Base-by-base conservation (phyloP, 1,140 invertebrate species). In the Uloborus diversus region DNA sequence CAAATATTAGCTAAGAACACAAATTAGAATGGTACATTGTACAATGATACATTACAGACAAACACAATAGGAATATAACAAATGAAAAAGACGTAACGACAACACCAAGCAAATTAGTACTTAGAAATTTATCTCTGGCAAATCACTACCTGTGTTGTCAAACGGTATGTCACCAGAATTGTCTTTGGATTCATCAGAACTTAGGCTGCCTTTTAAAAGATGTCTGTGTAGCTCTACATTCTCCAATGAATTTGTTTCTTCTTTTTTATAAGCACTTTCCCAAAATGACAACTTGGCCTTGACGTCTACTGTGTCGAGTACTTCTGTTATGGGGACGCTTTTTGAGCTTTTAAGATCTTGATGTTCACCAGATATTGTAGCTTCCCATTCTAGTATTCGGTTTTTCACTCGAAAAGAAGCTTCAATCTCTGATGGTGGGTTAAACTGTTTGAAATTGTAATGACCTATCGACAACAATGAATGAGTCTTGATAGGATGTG, bases 381-480 rank as follows among this genome's bases (percentile, higher is more conserved):
- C 59, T 79, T 79, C 64, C 53, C 62, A 69, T 3, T 65, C 14
- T 27, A 7, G 33, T 32, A 79, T 69, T 33, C 32, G 49, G 30
- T 35, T 47, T 35, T 69, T 79, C 13, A 79, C 51, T 23, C 17
- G 20, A 11, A 33, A 61, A 4, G 23, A 17, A 35, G 17, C 37
- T 30, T 69, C n/a, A 42, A 17, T 61, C 35, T 23, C 42, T 2
- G 27, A 0, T 11, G 42, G 4, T 25, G 64, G 76, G 57, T 65
- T 66, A 57, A 78, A 78, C 14, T 78, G 73, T 32, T 66, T 78
- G 25, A 37, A 78, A 28, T 53, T 53, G 3, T 56, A 66, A 9
- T 78, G 61, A 1, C 62, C 37, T 5, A 75, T 3, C 17, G 59
- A 7, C 23, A 53, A 5, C 23, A 62, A 62, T 11, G 27, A 49